Conservation (phyloP, 2,888 invertebrate species). For the Pammene fasciana region DNA sequence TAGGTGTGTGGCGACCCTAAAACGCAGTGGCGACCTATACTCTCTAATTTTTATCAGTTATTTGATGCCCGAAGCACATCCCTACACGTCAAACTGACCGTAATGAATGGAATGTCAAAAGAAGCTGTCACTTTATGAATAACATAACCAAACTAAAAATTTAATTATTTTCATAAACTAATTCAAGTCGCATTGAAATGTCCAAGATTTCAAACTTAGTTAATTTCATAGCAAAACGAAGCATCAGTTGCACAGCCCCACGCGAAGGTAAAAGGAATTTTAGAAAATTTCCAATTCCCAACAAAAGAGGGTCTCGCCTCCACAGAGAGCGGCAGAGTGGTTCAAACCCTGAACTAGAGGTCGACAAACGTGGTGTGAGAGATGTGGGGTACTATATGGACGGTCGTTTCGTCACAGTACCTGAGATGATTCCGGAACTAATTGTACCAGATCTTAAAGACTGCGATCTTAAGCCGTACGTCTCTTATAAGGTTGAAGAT, state of each 20-base stretch:
- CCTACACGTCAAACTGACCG: slow-evolving; percentile 24
- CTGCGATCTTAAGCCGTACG: slow-evolving; percentile 96
- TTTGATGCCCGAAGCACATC: slow-evolving; percentile 1
- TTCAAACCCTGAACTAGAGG: slow-evolving; percentile 85
- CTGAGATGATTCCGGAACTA: slow-evolving; percentile 96
- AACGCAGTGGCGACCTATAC: no score
- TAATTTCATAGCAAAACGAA: slow-evolving; percentile 65
- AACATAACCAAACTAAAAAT: slow-evolving; percentile 50
- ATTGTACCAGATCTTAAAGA: slow-evolving; percentile 94
- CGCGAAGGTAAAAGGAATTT: slow-evolving; percentile 91
- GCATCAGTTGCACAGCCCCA: slow-evolving; percentile 67
- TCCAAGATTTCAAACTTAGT: slow-evolving; percentile 65
- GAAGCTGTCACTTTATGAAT: slow-evolving; percentile 17
- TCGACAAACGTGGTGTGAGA: slow-evolving; percentile 88
- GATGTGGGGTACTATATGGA: slow-evolving; percentile 84
- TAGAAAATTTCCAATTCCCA: slow-evolving; percentile 88
- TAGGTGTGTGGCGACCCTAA: no score
- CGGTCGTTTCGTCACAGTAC: slow-evolving; percentile 85
- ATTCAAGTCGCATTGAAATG: slow-evolving; percentile 54
- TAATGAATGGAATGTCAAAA: neutral
- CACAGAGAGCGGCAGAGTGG: slow-evolving; percentile 85
- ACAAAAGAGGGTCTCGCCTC: slow-evolving; percentile 88
- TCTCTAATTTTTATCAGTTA: slow-evolving; percentile 6
- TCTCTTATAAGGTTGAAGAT: slow-evolving; percentile 91
- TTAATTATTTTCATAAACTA: slow-evolving; percentile 18